These are phyloP conservation scores for Astropecten irregularis DNA, from an alignment of 53 echinoderm and acorn worm genomes.

Conservation along the genomic window DNA sequence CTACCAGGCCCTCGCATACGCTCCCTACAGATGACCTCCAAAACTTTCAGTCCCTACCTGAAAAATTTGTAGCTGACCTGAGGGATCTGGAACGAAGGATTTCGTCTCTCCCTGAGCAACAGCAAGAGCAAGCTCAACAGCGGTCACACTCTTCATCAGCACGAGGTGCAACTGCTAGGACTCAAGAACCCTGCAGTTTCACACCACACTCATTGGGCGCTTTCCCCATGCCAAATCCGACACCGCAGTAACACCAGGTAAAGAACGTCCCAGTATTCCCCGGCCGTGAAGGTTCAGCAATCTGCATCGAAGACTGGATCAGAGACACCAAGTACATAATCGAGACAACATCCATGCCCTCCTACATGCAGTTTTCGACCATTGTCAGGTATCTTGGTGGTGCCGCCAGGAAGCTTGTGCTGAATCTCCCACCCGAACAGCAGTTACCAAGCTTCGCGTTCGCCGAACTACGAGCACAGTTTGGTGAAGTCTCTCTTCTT, in stretches of 20 bases:
- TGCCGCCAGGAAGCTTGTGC: no score
- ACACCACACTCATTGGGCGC: neutral
- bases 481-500: conserved; percentile 12
- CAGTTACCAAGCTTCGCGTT: conserved; percentile 18
- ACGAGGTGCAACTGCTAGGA: neutral
- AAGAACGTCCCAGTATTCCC: neutral
- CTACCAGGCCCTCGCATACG: neutral
- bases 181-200: neutral
- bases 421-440: neutral
- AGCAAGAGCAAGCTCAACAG: neutral
- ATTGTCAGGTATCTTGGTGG: conserved; percentile 54
- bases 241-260: neutral
- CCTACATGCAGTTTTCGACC: conserved; percentile 14
- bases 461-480: conserved; percentile 11
- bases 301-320: conserved; percentile 53
- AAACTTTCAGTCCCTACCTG: neutral
- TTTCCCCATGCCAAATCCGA: neutral
- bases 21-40: neutral
- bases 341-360: conserved; percentile 13
- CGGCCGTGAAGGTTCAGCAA: conserved; percentile 13
- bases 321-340: conserved; percentile 32
- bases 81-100: neutral
- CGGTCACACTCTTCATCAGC: neutral
- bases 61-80: neutral
- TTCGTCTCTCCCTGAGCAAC: neutral